These are phyloP conservation scores for Latheticus oryzae DNA, from an alignment of 2,888 invertebrate species.

Conservation along the genomic window DNA sequence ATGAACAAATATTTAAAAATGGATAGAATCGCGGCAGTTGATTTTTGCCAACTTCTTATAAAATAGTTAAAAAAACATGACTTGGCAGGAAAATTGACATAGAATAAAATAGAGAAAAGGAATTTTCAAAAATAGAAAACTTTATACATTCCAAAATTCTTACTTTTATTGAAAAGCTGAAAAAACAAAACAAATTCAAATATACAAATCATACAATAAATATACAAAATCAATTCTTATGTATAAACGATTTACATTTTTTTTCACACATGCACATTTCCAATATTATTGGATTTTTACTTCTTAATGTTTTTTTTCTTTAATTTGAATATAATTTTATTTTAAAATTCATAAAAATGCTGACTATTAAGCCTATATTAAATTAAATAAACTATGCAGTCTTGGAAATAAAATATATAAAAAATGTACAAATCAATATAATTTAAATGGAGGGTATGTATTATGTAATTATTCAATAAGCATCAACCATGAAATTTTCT, in stretches of 20 bases:
- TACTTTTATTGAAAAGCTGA: constrained; percentile 42
- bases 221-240: constrained; percentile 34
- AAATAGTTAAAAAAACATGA: too few species aligned
- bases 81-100: too few species aligned
- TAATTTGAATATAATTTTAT: constrained; percentile 34
- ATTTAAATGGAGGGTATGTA: constrained; percentile 35
- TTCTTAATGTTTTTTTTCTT: constrained; percentile 25
- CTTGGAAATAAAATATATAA: constrained; percentile 34
- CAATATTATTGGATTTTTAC: constrained; percentile 30
- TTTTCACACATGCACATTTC: constrained; percentile 24
- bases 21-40: too few species aligned
- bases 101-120: too few species aligned
- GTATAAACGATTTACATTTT: constrained; percentile 24
- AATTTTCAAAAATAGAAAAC: too few species aligned
- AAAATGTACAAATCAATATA: constrained; percentile 29
- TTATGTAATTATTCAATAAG: constrained; percentile 22
- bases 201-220: constrained; percentile 43
- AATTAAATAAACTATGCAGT: constrained; percentile 43
- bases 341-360: constrained; percentile 44
- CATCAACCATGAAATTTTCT: constrained; percentile 19
- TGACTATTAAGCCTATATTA: constrained; percentile 43
- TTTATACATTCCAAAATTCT: too few species aligned
- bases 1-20: too few species aligned
- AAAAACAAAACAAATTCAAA: constrained; percentile 43
- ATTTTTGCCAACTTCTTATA: too few species aligned